Percentiles rank a stretch among this genome's conserved stretches.
phyloP scores from a whole-genome alignment of 2,888 invertebrate genomes.

The Megastigmus dorsalis region DNA sequence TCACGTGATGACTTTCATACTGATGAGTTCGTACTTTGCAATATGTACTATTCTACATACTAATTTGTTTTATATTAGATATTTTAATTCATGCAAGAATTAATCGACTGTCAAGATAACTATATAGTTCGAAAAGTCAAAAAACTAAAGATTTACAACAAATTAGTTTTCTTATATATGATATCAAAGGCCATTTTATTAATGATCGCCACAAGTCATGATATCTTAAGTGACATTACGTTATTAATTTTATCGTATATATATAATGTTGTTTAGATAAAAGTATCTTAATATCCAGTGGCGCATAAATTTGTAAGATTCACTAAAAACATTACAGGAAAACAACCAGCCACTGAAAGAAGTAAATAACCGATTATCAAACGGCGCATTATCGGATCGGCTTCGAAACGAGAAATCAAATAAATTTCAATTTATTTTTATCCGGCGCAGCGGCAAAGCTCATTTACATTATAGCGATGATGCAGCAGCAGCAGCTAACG shows the following conservation, averaged over 20 bases:
- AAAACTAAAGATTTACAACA: not conserved
- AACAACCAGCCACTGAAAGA: too few species aligned
- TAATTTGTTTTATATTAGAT: not conserved
- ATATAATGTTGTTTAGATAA: too few species aligned
- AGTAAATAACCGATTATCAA: not conserved
- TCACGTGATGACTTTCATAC: conserved; percentile 4
- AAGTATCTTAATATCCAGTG: too few species aligned
- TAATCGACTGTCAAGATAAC: not conserved
- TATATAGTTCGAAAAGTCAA: not conserved
- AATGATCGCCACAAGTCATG: too few species aligned
- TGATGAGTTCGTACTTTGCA: conserved; percentile 2
- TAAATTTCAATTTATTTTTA: conserved; percentile 1
- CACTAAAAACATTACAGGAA: too few species aligned
- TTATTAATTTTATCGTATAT: not conserved
- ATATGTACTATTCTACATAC: not conserved
- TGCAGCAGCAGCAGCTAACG: not conserved
- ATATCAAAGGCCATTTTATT: too few species aligned
- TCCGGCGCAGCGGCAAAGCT: not conserved
- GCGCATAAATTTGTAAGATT: too few species aligned
- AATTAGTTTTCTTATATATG: too few species aligned
- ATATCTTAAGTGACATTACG: too few species aligned
- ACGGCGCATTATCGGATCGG: not conserved
- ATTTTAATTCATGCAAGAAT: not conserved
- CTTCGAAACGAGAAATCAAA: not conserved
- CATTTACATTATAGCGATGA: not conserved